A percentile compares a stretch with the other conserved stretches of the same genome.
Conservation (phyloP, 1,140 invertebrate genomes). For the Lethrus apterus region DNA sequence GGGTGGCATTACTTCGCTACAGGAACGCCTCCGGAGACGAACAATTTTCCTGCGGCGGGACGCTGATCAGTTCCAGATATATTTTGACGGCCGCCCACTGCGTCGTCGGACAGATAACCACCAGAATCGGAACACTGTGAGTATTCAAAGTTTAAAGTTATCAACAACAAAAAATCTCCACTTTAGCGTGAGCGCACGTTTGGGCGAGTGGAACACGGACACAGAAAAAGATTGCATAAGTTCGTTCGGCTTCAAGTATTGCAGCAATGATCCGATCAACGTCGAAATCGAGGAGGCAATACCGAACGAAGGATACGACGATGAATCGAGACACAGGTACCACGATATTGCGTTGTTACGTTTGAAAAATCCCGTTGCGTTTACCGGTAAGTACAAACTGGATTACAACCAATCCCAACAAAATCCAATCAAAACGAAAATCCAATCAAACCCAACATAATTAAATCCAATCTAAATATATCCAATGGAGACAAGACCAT, state of each 20-base stretch:
- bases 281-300: constrained; percentile 29
- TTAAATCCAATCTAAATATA: no score
- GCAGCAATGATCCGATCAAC: constrained; percentile 30
- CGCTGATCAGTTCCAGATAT: constrained; percentile 51
- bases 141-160: constrained; percentile 16
- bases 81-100: constrained; percentile 67
- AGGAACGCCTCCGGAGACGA: constrained; percentile 26
- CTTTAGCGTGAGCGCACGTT: constrained; percentile 47
- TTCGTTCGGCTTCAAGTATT: constrained; percentile 26
- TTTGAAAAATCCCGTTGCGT: constrained; percentile 23
- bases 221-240: constrained; percentile 50
- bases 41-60: constrained; percentile 49
- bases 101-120: constrained; percentile 22
- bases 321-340: constrained; percentile 20
- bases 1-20: constrained; percentile 57
- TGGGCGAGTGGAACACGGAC: constrained; percentile 54
- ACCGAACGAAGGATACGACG: constrained; percentile 30
- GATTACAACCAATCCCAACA: no score
- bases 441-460: no score
- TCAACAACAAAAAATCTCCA: constrained; percentile 8
- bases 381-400: constrained; percentile 31
- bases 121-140: constrained; percentile 31
- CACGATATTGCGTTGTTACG: constrained; percentile 36
- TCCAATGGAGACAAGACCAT: no score
- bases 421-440: no score